These are phyloP conservation scores for Saimiri boliviensis DNA, from an alignment of 2,113 vertebrate species.

Conservation along the genomic window DNA sequence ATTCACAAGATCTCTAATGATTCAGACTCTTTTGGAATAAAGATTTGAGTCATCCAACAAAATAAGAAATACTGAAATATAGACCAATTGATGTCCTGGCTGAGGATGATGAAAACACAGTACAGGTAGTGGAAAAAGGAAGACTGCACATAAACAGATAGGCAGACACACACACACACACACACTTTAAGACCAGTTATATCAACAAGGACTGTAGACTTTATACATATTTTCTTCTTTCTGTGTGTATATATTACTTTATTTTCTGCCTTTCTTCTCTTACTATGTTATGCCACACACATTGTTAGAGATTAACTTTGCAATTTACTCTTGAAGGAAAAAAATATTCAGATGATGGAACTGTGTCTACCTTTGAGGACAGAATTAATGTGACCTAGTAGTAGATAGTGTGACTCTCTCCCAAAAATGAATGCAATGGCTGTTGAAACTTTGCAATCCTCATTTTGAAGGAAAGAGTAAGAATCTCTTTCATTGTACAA, in stretches of 20 bases:
- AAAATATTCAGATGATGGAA: neutral
- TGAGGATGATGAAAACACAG: neutral
- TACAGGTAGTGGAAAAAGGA: neutral
- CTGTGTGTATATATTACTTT: neutral
- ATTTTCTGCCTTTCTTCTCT: neutral
- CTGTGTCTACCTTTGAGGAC: neutral
- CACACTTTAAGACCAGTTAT: neutral
- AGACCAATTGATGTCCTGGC: neutral
- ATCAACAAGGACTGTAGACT: neutral
- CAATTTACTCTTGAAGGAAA: neutral
- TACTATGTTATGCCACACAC: neutral
- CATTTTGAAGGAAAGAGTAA: neutral
- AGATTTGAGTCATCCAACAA: neutral
- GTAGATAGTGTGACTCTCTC: neutral
- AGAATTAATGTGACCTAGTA: neutral
- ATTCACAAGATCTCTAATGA: neutral
- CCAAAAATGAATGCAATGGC: neutral
- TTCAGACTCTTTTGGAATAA: neutral
- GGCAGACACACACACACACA: neutral
- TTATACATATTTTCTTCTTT: neutral
- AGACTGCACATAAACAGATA: neutral
- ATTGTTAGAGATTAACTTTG: neutral
- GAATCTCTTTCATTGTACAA: neutral
- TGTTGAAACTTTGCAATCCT: neutral
- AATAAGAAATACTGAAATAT: neutral